A percentile compares a stretch with the other conserved stretches of the same genome.
Evolutionary conservation across 2,797 vertebrate species (phyloP).

Genomic region (Scomberomorus guttatus): DNA sequence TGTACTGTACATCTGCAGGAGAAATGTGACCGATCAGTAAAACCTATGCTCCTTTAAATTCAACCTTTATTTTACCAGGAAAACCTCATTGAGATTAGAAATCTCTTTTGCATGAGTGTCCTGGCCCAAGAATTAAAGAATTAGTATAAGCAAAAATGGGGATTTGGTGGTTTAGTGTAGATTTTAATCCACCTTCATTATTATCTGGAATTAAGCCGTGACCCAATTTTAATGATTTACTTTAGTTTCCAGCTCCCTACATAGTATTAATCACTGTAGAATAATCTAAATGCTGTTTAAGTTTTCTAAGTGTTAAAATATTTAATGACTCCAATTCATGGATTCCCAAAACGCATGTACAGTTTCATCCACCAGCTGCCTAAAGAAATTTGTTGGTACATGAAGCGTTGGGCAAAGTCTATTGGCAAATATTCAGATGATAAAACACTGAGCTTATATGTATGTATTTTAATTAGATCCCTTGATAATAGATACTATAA

Average conservation of each 20-base stretch:
- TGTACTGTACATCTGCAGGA: constrained; percentile 64
- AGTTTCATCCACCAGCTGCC: constrained; percentile 35
- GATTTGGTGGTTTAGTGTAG: background rate
- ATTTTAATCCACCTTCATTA: constrained; percentile 37
- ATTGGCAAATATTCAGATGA: constrained; percentile 31
- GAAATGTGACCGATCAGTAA: constrained; percentile 58
- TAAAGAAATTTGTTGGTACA: constrained; percentile 24
- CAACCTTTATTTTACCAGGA: no score
- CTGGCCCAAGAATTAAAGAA: constrained; percentile 25
- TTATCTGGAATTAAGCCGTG: constrained; percentile 22
- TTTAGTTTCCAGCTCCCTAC: constrained; percentile 3
- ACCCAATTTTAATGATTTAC: constrained; percentile 18
- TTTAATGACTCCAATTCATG: constrained; percentile 49
- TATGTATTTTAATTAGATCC: constrained; percentile 61
- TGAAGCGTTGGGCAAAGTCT: constrained; percentile 3
- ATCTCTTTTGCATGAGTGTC: background rate
- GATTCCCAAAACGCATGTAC: constrained; percentile 51
- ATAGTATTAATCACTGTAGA: constrained; percentile 6
- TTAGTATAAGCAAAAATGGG: constrained; percentile 8
- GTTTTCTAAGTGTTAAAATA: constrained; percentile 50
- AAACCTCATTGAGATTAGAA: no score
- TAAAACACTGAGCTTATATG: constrained; percentile 36
- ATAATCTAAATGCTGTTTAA: constrained; percentile 48
- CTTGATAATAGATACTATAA: constrained; percentile 20
- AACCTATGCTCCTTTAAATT: background rate